These are phyloP conservation scores for Toxotes chatareus DNA, from an alignment of 2,113 vertebrate species.

Conservation along the genomic window DNA sequence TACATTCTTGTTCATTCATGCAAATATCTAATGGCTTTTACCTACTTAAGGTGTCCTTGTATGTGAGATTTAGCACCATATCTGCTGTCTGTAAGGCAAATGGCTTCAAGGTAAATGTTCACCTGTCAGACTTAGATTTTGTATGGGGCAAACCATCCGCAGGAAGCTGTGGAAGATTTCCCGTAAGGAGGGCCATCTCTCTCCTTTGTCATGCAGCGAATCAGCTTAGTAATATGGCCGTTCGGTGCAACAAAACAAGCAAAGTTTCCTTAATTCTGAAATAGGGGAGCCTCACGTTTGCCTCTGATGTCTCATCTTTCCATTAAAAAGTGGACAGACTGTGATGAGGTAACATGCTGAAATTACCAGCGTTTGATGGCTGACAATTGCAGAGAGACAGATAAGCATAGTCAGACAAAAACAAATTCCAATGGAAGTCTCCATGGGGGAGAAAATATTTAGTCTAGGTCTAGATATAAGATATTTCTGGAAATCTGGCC, in stretches of 20 bases:
- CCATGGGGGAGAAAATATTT: background rate
- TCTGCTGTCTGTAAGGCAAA: background rate
- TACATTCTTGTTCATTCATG: background rate
- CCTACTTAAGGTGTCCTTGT: background rate
- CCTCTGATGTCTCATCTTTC: background rate
- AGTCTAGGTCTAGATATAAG: conserved; percentile 4
- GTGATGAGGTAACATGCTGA: background rate
- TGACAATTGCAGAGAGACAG: background rate
- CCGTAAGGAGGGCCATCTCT: conserved; percentile 10
- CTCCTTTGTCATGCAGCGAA: conserved; percentile 1
- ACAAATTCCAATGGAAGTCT: conserved; percentile 19
- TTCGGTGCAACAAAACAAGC: too few species aligned
- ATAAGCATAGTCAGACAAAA: conserved; percentile 33
- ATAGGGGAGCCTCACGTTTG: background rate
- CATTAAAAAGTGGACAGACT: background rate
- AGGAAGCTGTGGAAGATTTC: conserved; percentile 15
- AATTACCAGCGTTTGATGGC: conserved; percentile 6
- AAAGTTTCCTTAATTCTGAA: background rate
- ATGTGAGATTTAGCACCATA: background rate
- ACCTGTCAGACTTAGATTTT: conserved; percentile 7
- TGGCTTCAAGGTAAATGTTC: background rate
- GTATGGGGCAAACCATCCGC: background rate
- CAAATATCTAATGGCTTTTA: conserved; percentile 18
- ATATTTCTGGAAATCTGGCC: conserved; percentile 20
- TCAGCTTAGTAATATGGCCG: background rate